Evolutionary conservation across 2,113 vertebrate genomes (phyloP).

Genomic region (Telmatochromis brichardi): DNA sequence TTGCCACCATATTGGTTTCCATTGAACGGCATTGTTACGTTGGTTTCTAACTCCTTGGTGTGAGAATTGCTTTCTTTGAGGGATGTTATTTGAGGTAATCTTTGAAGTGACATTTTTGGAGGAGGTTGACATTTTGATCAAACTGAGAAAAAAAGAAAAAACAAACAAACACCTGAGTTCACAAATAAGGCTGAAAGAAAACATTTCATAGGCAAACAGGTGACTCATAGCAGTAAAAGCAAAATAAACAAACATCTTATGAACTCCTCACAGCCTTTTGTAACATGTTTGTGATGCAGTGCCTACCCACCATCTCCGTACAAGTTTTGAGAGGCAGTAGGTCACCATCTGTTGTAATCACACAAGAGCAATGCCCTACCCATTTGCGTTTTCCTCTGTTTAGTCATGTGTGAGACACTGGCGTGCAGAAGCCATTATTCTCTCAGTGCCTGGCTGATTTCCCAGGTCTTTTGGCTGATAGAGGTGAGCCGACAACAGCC

Average conservation of each 20-base stretch:
- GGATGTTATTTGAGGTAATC: background rate
- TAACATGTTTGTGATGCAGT: background rate
- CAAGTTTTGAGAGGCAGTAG: background rate
- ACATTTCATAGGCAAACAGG: background rate
- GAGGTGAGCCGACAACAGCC: background rate
- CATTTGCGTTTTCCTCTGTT: conserved; percentile 13
- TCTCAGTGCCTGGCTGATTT: background rate
- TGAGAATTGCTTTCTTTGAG: background rate
- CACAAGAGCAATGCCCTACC: background rate
- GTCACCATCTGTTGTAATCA: conserved; percentile 22
- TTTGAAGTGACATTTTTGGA: conserved; percentile 10
- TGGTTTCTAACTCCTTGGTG: background rate
- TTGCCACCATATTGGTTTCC: conserved; percentile 24
- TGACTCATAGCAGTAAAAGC: background rate
- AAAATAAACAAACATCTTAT: background rate
- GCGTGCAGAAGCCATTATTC: background rate
- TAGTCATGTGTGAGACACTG: conserved; percentile 12
- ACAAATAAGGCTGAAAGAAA: background rate
- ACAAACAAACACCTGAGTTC: background rate
- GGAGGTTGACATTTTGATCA: conserved; percentile 26
- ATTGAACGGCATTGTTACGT: background rate
- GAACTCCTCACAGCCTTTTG: background rate
- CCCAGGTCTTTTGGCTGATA: background rate
- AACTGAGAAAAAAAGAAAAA: background rate
- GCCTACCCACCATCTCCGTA: background rate